Evolutionary conservation across 2,797 vertebrate species (phyloP), one percentile per base, ranked within the genome.

Genomic region (Amphiprion clarkii): DNA sequence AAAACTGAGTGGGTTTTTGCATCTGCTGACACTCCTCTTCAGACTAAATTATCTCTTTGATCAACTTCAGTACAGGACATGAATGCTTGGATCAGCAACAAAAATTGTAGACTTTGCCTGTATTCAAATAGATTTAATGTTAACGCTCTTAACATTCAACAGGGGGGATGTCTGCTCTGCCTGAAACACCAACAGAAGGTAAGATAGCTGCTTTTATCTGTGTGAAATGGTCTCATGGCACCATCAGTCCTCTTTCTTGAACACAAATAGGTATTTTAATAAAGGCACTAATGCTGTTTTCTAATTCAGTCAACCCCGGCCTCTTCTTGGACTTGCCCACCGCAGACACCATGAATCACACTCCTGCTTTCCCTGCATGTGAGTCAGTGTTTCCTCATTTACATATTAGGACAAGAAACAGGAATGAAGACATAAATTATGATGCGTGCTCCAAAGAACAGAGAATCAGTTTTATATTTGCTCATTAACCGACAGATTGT

Each of bases 311-410:
- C 44, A 95, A 95, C 81, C 92, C 93, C 0, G 7, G 86, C 3
- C 90, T 95, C 11, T 96, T 96, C 82, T 53, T 96, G 89, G 94
- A 95, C 77, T 71, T 80, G 0, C 92, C 94, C 3, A 61, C 60
- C 0, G 56, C 86, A 0, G 61, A 77, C 23, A 1, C 76, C 17
- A 67, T 75, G 64, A 87, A 40, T 29, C 81, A 89, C 0, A 1
- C 53, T 33, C 82, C 89, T 4, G 79, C 63, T 33, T 94, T 95
- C 62, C 90, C 95, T 19, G 67, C 67, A 72, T 36, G 95, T 95
- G 44, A 92, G 94, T 71, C 21, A 0, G 23, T 13, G 5, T 21
- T 0, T 0, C 53, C 48, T 48, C 19, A 23, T 46, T 21, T 10
- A 16, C 44, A 36, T 36, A 9, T 46, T 46, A 6, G 19, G 13